Percentiles rank a stretch among this genome's conserved stretches.
Evolutionary conservation across 1,140 invertebrate genomes (phyloP).

Genomic region (Nebria ingens): DNA sequence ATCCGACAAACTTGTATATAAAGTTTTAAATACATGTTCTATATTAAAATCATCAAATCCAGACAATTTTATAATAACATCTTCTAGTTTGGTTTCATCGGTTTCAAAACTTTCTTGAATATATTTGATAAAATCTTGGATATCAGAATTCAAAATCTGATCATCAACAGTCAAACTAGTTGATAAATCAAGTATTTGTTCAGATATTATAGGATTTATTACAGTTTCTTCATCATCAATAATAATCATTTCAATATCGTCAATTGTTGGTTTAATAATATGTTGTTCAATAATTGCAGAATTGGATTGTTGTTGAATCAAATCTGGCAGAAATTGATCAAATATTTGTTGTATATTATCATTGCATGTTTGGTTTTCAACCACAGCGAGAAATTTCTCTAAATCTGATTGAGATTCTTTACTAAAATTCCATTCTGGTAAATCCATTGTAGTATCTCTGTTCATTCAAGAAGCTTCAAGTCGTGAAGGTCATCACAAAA

Average conservation of each 20-base stretch:
- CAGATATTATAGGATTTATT: not conserved
- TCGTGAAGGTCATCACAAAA: too few relatives aligned
- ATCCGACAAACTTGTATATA: not conserved
- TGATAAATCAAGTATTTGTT: not conserved
- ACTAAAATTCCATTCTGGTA: not conserved
- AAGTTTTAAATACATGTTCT: not conserved
- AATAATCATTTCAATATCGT: not conserved
- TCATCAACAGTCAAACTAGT: not conserved
- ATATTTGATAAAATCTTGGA: not conserved
- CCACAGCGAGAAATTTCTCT: not conserved
- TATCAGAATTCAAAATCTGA: not conserved
- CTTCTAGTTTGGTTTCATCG: not conserved
- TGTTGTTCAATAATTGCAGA: not conserved
- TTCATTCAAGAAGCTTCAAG: too few relatives aligned
- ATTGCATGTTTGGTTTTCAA: not conserved
- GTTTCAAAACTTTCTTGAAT: not conserved
- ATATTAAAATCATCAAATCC: not conserved
- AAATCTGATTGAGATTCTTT: not conserved
- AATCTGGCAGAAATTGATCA: not conserved
- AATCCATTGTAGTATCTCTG: too few relatives aligned
- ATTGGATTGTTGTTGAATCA: not conserved
- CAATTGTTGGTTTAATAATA: not conserved
- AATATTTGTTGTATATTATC: not conserved
- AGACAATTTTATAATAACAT: not conserved
- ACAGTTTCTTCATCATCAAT: not conserved